Evolutionary conservation across 1,140 invertebrate species (phyloP).

Genomic region (Heterodera schachtii): DNA sequence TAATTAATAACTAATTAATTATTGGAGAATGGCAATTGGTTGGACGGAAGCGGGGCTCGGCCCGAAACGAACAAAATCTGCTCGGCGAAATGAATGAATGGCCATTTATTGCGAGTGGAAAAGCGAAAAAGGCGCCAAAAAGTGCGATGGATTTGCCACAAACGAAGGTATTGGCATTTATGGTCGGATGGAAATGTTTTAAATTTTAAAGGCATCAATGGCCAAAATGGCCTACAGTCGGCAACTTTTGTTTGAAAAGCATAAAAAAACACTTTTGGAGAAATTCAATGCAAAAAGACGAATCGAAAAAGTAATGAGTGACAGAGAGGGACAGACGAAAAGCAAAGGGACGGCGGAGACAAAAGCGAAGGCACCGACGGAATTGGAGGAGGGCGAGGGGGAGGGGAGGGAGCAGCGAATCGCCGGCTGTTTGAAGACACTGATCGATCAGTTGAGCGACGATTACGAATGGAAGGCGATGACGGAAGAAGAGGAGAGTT

Average conservation of each 20-base stretch:
- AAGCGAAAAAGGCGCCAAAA: slow-evolving; percentile 32
- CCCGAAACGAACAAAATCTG: neutral
- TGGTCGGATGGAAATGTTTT: neutral
- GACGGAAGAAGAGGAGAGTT: slow-evolving; percentile 56
- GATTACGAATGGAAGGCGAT: slow-evolving; percentile 55
- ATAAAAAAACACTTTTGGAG: slow-evolving; percentile 46
- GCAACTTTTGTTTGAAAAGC: slow-evolving; percentile 51
- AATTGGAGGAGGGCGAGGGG: neutral
- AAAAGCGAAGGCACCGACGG: slow-evolving; percentile 7
- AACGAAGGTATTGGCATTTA: slow-evolving; percentile 6
- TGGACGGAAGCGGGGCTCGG: neutral
- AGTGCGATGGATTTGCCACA: slow-evolving; percentile 47
- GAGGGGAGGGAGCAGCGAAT: neutral
- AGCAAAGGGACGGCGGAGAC: slow-evolving; percentile 17
- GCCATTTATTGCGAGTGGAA: neutral
- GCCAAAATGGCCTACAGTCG: slow-evolving; percentile 59
- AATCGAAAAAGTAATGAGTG: neutral
- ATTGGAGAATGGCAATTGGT: neutral
- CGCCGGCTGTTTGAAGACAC: neutral
- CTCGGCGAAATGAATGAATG: neutral
- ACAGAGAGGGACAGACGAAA: slow-evolving; percentile 18
- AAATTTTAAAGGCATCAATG: slow-evolving; percentile 41
- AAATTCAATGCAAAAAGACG: slow-evolving; percentile 45
- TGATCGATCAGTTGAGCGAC: slow-evolving; percentile 36
- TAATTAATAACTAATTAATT: neutral